phyloP scores from a whole-genome alignment of 2,888 invertebrate genomes.

The Ormyrus labotus region DNA sequence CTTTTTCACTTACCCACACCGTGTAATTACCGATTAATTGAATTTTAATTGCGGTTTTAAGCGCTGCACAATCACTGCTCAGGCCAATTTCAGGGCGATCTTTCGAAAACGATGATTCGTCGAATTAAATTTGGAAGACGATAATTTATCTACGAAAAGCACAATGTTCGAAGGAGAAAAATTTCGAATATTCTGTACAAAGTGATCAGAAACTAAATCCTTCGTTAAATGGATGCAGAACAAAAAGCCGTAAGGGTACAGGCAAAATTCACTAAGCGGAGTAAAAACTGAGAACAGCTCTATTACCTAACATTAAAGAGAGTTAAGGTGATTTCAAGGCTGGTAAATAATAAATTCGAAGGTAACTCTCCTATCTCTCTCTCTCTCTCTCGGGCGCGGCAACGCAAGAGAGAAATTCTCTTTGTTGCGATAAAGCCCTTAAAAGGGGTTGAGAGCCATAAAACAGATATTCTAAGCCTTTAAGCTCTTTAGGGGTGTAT shows the following conservation, averaged over 20 bases:
- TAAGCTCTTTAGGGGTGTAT: slow-evolving; percentile 54
- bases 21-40: slow-evolving; percentile 15
- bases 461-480: slow-evolving; percentile 54
- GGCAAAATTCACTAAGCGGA: no score
- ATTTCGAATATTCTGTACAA: no score
- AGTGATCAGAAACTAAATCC: no score
- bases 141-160: no score
- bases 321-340: not conserved
- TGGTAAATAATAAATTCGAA: slow-evolving; percentile 34
- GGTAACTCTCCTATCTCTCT: not conserved
- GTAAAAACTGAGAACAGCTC: no score
- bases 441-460: slow-evolving; percentile 42
- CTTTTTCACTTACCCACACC: slow-evolving; percentile 2
- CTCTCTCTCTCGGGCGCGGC: not conserved
- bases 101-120: no score
- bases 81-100: no score
- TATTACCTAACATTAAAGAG: not conserved
- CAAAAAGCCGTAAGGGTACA: no score
- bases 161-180: no score
- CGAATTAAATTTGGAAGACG: no score
- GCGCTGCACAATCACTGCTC: not conserved
- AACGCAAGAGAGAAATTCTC: slow-evolving; percentile 31
- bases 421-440: slow-evolving; percentile 49
- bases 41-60: slow-evolving; percentile 6
- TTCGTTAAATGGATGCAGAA: no score